Percentiles rank a stretch among this genome's conserved stretches.
Conservation (phyloP, 2,797 vertebrate genomes). For the Enteromius trimaculatus region DNA sequence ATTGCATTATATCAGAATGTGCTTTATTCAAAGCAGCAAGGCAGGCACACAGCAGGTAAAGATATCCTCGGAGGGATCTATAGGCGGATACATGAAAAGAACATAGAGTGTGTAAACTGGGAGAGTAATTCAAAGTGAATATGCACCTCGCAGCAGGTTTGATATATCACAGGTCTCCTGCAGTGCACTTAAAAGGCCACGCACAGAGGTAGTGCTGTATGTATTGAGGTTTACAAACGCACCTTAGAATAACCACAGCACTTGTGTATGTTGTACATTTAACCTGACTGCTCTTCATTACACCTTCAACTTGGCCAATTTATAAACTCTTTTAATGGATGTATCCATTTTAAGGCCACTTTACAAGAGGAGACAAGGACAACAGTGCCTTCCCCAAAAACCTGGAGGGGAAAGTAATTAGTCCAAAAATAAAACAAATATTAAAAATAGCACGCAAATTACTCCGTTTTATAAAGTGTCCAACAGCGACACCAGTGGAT, state of each 20-base stretch:
- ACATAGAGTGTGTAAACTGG: slow-evolving; percentile 46
- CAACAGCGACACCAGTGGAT: slow-evolving; percentile 4
- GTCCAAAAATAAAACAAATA: neutral
- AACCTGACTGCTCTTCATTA: slow-evolving; percentile 29
- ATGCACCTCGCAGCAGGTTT: slow-evolving; percentile 44
- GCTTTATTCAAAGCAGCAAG: slow-evolving; percentile 59
- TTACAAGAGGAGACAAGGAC: neutral
- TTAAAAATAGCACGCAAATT: neutral
- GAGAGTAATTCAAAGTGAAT: slow-evolving; percentile 53
- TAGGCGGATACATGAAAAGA: slow-evolving; percentile 45
- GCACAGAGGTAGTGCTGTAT: slow-evolving; percentile 10
- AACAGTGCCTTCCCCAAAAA: neutral
- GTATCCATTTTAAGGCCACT: slow-evolving; percentile 2
- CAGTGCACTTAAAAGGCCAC: slow-evolving; percentile 45
- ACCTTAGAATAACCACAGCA: slow-evolving; percentile 37
- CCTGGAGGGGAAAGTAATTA: neutral
- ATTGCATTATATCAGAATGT: slow-evolving; percentile 68
- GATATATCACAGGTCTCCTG: slow-evolving; percentile 35
- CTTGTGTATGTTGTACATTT: slow-evolving; percentile 17
- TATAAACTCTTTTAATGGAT: slow-evolving; percentile 6
- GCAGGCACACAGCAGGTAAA: slow-evolving; percentile 57
- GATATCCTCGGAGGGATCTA: slow-evolving; percentile 51
- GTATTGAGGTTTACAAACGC: slow-evolving; percentile 33
- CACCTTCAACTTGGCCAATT: neutral
- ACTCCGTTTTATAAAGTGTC: neutral